Conservation (phyloP, 2,113 vertebrate genomes). For the Grus americana region DNA sequence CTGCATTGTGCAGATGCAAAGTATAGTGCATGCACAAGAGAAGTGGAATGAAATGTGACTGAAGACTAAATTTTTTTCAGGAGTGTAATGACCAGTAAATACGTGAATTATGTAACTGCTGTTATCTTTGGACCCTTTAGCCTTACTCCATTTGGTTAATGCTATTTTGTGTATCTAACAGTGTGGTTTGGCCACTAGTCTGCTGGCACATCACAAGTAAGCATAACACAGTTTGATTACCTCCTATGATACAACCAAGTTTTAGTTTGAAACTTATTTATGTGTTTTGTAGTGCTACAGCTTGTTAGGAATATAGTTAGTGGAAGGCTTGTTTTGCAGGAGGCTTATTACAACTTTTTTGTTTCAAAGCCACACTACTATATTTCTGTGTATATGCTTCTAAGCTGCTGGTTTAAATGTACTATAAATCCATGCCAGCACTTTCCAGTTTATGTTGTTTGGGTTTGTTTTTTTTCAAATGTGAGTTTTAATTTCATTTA, state of each 20-base stretch:
- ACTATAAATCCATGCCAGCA: not conserved
- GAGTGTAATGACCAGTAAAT: not conserved
- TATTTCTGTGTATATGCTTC: conserved; percentile 4
- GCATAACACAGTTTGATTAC: not conserved
- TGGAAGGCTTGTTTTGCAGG: not conserved
- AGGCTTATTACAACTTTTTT: not conserved
- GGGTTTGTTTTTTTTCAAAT: not conserved
- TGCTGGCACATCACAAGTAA: not conserved
- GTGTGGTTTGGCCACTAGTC: not conserved
- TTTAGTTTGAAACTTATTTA: not conserved
- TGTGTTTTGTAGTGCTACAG: not conserved
- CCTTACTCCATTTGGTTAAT: not conserved
- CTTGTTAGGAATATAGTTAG: not conserved
- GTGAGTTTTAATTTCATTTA: not conserved
- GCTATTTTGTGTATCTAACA: not conserved
- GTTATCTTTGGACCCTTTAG: not conserved
- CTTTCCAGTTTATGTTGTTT: not conserved
- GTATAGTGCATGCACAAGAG: not conserved
- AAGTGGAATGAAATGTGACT: not conserved
- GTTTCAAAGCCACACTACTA: conserved; percentile 1
- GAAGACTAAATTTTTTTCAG: not conserved
- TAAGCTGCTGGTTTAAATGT: not conserved
- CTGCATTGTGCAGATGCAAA: not conserved
- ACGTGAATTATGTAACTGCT: not conserved
- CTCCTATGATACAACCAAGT: not conserved